These are phyloP conservation scores for Acromyrmex echinatior DNA, from an alignment of 1,140 invertebrate species.

Conservation along the genomic window DNA sequence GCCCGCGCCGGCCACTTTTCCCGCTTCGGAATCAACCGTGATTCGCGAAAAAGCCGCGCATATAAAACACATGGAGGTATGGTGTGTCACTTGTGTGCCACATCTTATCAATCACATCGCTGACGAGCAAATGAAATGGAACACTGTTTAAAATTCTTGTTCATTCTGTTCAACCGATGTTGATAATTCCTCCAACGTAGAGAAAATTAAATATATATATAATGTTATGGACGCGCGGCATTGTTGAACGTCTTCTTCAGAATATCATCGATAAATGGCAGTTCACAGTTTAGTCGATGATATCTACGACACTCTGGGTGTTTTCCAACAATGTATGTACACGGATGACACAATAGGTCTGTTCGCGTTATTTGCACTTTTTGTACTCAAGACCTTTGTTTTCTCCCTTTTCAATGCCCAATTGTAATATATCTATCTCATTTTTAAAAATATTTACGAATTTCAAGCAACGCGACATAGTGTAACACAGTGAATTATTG, in stretches of 20 bases:
- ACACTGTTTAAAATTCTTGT: neutral
- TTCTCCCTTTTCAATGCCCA: too few species aligned
- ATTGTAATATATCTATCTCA: too few species aligned
- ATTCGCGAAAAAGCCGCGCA: constrained; percentile 36
- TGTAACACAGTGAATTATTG: too few species aligned
- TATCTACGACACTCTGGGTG: neutral
- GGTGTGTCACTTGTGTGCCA: neutral
- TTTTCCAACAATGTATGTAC: too few species aligned
- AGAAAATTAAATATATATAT: neutral
- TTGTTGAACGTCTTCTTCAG: neutral
- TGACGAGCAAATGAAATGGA: neutral
- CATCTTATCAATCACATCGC: constrained; percentile 10
- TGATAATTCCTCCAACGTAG: neutral
- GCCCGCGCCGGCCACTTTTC: constrained; percentile 44
- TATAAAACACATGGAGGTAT: neutral
- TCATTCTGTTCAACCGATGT: neutral
- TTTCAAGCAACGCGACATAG: too few species aligned
- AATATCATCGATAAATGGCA: neutral
- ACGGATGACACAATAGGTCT: too few species aligned
- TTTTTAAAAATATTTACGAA: too few species aligned
- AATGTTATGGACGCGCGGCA: neutral
- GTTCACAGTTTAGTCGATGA: neutral
- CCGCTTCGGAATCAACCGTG: constrained; percentile 39
- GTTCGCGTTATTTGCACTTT: too few species aligned
- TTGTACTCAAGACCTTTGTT: too few species aligned